phyloP scores from a whole-genome alignment of 30 jellyfish, hydroid and myxozoan genomes.

The Aurelia sp. region DNA sequence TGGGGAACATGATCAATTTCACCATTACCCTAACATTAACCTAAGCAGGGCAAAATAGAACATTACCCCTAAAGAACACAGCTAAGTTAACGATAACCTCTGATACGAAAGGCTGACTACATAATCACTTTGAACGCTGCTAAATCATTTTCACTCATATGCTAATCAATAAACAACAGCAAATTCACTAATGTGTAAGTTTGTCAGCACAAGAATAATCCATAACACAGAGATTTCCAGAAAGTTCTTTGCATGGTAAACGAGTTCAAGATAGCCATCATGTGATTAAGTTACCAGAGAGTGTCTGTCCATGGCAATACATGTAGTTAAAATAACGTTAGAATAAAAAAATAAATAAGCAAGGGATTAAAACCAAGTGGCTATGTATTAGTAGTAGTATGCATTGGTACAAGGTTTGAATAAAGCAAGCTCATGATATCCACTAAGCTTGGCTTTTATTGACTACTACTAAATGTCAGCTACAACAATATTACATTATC shows the following conservation, averaged over 20 bases:
- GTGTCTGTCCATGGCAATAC: background rate
- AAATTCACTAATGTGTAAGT: background rate
- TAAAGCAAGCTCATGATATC: background rate
- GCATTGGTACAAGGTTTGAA: too few species aligned
- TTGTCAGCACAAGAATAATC: too few species aligned
- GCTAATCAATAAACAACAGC: background rate
- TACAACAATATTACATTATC: background rate
- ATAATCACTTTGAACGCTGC: background rate
- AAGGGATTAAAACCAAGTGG: slow-evolving; percentile 5
- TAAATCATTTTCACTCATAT: too few species aligned
- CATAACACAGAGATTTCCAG: too few species aligned
- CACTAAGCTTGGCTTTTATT: background rate
- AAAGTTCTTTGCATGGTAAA: background rate
- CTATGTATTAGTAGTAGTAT: background rate
- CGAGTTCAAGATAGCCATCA: background rate
- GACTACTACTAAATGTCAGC: background rate
- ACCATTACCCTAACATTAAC: too few species aligned
- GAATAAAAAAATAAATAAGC: slow-evolving; percentile 52
- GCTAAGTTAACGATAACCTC: too few species aligned
- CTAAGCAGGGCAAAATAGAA: too few species aligned
- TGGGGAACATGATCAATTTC: too few species aligned
- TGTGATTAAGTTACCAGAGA: background rate
- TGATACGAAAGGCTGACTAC: background rate
- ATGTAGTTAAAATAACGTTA: slow-evolving; percentile 8
- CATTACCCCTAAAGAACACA: too few species aligned